Evolutionary conservation across 2,797 vertebrate genomes (phyloP), one percentile per base, ranked within the genome.

Genomic region (Eremophila alpestris): DNA sequence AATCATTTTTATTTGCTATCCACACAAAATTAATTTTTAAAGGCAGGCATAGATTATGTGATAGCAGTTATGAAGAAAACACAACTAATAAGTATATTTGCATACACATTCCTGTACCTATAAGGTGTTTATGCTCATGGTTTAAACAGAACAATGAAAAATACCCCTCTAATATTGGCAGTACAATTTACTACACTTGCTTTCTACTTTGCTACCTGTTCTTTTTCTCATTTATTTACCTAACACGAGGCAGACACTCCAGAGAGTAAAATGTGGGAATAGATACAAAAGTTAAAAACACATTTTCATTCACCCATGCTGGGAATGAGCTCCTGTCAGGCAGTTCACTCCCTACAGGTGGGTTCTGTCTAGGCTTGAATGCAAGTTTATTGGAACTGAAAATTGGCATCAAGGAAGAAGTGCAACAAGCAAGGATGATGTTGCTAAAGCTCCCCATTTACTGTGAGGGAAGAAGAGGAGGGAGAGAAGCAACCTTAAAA

Each of bases 341-440:
- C 62, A 60, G 34, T 5, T 20, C 0, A 13, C 26, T 29, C 26
- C 7, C 32, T n/a, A 20, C 12, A 34, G 10, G 11, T 22, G 0
- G 0, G 34, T 0, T 2, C 21, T 76, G 38, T 34, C 43, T 13
- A 32, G 9, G 21, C 38, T 52, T 8, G 6, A 22, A 46, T 38
- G 29, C 20, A 63, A 74, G 4, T 36, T 56, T 49, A 34, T 34
- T n/a, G 46, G 38, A 60, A 49, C 13, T 48, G 22, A 78, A 88
- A 88, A 64, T 17, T 1, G 45, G 20, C 54, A 22, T 36, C 62
- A 88, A 88, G 58, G 22, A 86, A 77, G 27, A 70, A 75, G 34
- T 18, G 34, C 49, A 74, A 24, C 21, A 58, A 38, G 10, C 20
- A 86, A 80, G 46, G 59, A 45, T 2, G 2, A 30, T 8, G 15